Evolutionary conservation across 2,113 vertebrate genomes (phyloP), one percentile per base, ranked within the genome.

Genomic region (Pollimyrus isidori): DNA sequence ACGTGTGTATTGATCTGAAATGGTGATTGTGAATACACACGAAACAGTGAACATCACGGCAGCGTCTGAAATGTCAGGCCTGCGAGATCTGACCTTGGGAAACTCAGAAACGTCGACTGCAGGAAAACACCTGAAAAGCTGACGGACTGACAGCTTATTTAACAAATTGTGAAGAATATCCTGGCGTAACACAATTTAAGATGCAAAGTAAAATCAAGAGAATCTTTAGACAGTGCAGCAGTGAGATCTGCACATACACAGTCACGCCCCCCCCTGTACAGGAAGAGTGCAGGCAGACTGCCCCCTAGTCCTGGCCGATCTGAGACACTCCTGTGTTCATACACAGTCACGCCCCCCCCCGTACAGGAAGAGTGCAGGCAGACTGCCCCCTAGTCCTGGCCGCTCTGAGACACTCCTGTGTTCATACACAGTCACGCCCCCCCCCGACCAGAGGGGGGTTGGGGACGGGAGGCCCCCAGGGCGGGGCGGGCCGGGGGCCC

Each of bases 271-370:
- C 58, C 62, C 62, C n/a, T 9, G 2, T 26, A 65, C 58, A 92
- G 94, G 93, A 92, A 88, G 88, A 93, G 90, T 92, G 92, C 92
- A 93, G 92, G 49, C 49, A 50, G 49, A 50, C 11, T 50, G 49
- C 49, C 49, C 49, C 49, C 49, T 50, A 13, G 49, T 50, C 49
- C 49, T 11, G 3, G 49, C 11, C 11, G 0, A 2, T 11, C 49
- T 50, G 49, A 50, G 49, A 50, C 2, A 2, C 11, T 13, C 9
- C 49, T 50, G 49, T 50, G 49, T 50, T 50, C 49, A 50, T 15
- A 50, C 49, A 50, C 49, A 19, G 52, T 5, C 52, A 53, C 4
- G 1, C 11, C 94, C 92, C 45, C 42, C 46, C 48, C 48, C 48
- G 2, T 13, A 13, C 49, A 50, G 13, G 49, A 13, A 50, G 49